These are phyloP conservation scores for Equus quagga DNA, from an alignment of 2,113 vertebrate species.

Conservation along the genomic window DNA sequence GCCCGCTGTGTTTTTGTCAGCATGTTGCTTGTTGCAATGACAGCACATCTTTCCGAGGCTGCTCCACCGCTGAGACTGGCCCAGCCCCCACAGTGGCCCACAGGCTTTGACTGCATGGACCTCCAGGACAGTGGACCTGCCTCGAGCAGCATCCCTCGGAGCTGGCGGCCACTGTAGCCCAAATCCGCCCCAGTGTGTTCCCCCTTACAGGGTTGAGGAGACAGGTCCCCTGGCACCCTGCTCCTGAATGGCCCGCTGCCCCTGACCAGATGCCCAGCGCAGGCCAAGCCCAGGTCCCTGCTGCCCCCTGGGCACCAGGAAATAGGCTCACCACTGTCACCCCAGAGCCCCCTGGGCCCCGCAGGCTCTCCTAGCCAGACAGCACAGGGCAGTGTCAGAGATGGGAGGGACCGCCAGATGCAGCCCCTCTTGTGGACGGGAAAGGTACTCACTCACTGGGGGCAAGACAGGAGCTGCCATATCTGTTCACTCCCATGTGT, in stretches of 20 bases:
- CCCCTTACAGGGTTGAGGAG: too few relatives aligned
- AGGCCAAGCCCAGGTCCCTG: not conserved
- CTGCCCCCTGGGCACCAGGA: not conserved
- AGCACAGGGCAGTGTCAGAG: fast-evolving
- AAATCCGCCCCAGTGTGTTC: fast-evolving
- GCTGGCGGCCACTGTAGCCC: fast-evolving
- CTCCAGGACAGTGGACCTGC: not conserved
- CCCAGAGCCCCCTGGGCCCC: too few relatives aligned
- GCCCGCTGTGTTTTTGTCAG: not conserved
- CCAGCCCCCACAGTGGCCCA: fast-evolving
- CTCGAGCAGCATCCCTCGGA: not conserved
- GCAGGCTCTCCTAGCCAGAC: fast-evolving
- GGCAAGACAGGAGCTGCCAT: not conserved
- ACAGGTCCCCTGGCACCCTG: fast-evolving
- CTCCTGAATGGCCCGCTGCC: not conserved
- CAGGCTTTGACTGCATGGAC: not conserved
- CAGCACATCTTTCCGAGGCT: not conserved
- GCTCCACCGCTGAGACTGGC: not conserved
- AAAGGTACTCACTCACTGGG: not conserved
- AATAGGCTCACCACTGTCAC: fast-evolving
- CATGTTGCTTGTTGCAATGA: not conserved
- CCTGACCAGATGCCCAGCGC: too few relatives aligned
- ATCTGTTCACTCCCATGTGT: not conserved
- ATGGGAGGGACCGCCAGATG: fast-evolving
- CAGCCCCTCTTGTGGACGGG: fast-evolving